Evolutionary conservation across 1,140 invertebrate genomes (phyloP).

Genomic region (Rhagoletis zephyria): DNA sequence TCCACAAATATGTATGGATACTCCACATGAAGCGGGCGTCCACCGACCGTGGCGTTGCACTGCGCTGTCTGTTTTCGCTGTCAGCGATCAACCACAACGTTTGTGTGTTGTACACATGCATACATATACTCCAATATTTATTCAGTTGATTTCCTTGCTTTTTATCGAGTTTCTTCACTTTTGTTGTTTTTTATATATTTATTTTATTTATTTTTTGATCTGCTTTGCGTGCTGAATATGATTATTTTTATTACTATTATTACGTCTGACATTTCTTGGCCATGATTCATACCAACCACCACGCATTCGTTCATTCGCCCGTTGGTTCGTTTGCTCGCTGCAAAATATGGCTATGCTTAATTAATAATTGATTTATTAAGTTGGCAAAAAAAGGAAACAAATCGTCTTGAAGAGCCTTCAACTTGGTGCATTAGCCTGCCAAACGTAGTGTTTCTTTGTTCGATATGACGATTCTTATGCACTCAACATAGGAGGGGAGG

Average conservation of each 20-base stretch:
- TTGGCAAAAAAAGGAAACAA: conserved; percentile 44
- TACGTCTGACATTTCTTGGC: conserved; percentile 48
- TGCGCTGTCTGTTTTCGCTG: conserved; percentile 14
- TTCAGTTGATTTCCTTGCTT: conserved; percentile 12
- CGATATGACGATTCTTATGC: neutral
- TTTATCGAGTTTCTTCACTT: conserved; percentile 21
- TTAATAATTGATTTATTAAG: conserved; percentile 53
- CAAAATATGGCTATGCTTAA: conserved; percentile 45
- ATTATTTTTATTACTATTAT: conserved; percentile 40
- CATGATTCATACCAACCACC: conserved; percentile 43
- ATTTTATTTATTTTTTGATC: conserved; percentile 3
- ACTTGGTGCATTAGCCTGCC: conserved; percentile 27
- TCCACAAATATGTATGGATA: neutral
- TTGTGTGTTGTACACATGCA: neutral
- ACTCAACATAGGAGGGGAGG: too few relatives aligned
- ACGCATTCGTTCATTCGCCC: neutral
- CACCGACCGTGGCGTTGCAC: conserved; percentile 4
- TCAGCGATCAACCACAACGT: conserved; percentile 37
- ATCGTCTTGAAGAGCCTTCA: conserved; percentile 14
- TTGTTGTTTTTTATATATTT: conserved; percentile 2
- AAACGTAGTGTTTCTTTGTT: conserved; percentile 25
- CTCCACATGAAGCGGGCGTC: neutral
- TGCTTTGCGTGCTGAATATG: conserved; percentile 18
- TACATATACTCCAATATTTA: neutral
- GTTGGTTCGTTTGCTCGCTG: neutral